These are phyloP conservation scores for Alectoris magna DNA, from an alignment of 2,797 vertebrate species.

Conservation along the genomic window DNA sequence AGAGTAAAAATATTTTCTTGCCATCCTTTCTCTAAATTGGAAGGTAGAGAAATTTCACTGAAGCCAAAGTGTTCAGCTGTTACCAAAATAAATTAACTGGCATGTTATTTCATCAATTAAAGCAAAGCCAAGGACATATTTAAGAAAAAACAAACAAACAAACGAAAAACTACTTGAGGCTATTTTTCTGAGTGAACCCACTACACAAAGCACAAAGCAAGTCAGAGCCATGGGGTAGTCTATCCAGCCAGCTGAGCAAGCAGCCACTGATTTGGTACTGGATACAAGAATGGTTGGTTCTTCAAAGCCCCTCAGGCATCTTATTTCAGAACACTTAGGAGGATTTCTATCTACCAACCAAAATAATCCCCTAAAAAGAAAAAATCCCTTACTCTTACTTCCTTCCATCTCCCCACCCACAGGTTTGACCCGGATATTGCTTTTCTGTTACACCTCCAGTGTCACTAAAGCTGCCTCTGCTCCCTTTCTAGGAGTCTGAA, in stretches of 20 bases:
- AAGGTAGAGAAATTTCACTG: background rate
- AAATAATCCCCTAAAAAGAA: background rate
- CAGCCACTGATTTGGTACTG: background rate
- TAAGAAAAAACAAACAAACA: background rate
- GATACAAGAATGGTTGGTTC: background rate
- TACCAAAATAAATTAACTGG: background rate
- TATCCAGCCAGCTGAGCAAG: background rate
- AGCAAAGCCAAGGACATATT: background rate
- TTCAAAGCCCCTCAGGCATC: background rate
- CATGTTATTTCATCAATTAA: background rate
- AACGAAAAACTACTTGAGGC: background rate
- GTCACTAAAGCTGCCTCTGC: background rate
- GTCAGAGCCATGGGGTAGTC: background rate
- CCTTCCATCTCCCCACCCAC: background rate
- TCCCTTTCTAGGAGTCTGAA: background rate
- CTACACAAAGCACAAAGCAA: background rate
- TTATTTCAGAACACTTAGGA: background rate
- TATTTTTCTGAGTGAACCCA: background rate
- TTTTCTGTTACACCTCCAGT: background rate
- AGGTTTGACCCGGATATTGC: background rate
- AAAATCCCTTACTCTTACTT: background rate
- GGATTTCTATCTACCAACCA: background rate
- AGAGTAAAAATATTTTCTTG: background rate
- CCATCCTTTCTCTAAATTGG: background rate
- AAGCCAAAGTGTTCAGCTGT: conserved; percentile 22